Evolutionary conservation across 2,888 invertebrate species (phyloP), one percentile per base, ranked within the genome.

Genomic region (Kryphioiulus occultus): DNA sequence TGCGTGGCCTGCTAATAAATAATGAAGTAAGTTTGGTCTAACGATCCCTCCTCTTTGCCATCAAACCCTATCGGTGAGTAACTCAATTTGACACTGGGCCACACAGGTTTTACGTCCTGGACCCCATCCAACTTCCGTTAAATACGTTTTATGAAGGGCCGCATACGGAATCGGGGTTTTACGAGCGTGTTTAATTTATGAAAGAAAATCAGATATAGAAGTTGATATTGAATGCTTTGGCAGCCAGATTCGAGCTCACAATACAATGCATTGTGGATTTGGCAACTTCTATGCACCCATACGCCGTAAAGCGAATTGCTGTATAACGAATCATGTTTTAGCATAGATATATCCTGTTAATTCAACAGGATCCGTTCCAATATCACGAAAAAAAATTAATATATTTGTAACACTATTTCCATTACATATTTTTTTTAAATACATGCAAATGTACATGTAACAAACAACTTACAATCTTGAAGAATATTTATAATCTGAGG

Each of bases 11-110:
- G 78, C 78, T 78, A 12, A 78, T 78, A 26, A 78, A 78, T 78
- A 30, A 78, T 78, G 78, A 78, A 78, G 30, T 78, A 26, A 10
- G 78, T 26, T 78, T 78, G 78, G 78, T 22, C 78, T 78, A 78
- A 78, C 78, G 78, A 78, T 78, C 78, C 78, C 26, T 30, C 78
- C 44, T 30, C 78, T 68, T 30, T 30, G 30, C 78, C 26, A 78
- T 78, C 78, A 30, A 78, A 30, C 78, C 78, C 78, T 78, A 78
- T 78, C 78, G 78, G 78, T 78, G 78, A 22, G 30, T 78, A 78
- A 78, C 78, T 78, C 78, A 78, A 78, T 78, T 78, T 78, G 78
- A 78, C 78, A 78, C 78, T 78, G 2, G 78, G 78, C 78, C 78
- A 78, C 78, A 78, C 78, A 78, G 78, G 78, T 78, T 78, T 78